Evolutionary conservation across 1,140 invertebrate species (phyloP).

Genomic region (Saxidomus purpurata): DNA sequence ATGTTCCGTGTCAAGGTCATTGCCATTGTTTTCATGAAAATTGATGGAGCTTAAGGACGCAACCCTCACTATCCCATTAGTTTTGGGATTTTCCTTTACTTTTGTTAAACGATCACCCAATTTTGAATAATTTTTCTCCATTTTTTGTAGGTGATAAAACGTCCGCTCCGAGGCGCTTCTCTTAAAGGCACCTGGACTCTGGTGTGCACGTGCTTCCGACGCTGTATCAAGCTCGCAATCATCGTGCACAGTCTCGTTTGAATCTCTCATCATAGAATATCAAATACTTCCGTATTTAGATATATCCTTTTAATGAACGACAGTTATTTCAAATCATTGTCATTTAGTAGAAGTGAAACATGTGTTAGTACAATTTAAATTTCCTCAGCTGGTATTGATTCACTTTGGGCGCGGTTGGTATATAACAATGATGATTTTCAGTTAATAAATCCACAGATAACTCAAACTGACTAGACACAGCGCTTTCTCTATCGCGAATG

Average conservation of each 20-base stretch:
- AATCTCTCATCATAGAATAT: constrained; percentile 13
- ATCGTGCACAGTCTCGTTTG: constrained; percentile 28
- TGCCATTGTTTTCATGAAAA: constrained; percentile 27
- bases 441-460: constrained; percentile 25
- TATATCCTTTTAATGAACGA: too few species aligned
- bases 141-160: constrained; percentile 37
- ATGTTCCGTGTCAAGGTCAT: background rate
- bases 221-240: background rate
- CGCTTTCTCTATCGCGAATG: constrained; percentile 8
- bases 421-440: constrained; percentile 5
- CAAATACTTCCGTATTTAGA: too few species aligned
- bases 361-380: background rate
- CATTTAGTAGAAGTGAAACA: background rate
- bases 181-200: constrained; percentile 23
- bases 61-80: constrained; percentile 20
- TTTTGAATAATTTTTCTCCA: constrained; percentile 59
- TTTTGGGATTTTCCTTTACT: background rate
- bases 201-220: background rate
- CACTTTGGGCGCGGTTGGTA: background rate
- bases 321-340: background rate
- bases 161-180: constrained; percentile 45
- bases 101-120: constrained; percentile 12
- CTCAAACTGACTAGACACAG: background rate
- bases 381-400: background rate
- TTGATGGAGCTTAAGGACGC: constrained; percentile 38